Conservation (phyloP, 1,140 invertebrate species). For the Nixonia krombeini region DNA sequence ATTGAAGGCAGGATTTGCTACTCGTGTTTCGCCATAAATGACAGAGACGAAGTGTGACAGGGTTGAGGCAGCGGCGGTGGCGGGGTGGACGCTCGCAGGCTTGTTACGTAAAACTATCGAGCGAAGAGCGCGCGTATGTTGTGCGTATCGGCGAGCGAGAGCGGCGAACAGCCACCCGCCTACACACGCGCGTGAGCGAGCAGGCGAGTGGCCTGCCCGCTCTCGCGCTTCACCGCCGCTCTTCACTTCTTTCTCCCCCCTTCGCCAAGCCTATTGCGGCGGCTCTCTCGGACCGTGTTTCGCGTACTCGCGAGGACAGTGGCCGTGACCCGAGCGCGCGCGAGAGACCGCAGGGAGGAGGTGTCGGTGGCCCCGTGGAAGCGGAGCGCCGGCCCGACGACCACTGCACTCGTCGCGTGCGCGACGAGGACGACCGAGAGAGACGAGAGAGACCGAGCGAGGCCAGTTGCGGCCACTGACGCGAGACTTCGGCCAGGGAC, state of each 20-base stretch:
- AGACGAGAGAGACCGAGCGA: too few relatives aligned
- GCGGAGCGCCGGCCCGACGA: neutral
- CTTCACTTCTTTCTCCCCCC: neutral
- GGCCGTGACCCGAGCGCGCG: conserved; percentile 65
- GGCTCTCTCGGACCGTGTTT: conserved; percentile 23
- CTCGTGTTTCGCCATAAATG: conserved; percentile 10
- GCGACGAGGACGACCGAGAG: too few relatives aligned
- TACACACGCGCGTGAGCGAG: neutral
- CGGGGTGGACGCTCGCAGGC: conserved; percentile 11
- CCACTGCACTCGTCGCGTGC: neutral
- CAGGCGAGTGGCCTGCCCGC: too few relatives aligned
- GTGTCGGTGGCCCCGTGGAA: conserved; percentile 61
- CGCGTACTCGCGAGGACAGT: conserved; percentile 61
- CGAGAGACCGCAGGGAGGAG: conserved; percentile 51
- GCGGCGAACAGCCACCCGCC: conserved; percentile 6
- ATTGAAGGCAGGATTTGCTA: too few relatives aligned
- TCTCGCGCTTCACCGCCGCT: too few relatives aligned
- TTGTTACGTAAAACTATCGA: conserved; percentile 43
- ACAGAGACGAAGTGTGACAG: conserved; percentile 8
- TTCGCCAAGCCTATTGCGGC: too few relatives aligned
- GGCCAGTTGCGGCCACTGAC: too few relatives aligned
- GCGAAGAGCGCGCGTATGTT: conserved; percentile 15
- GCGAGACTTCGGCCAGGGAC: too few relatives aligned
- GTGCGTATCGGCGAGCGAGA: conserved; percentile 5
- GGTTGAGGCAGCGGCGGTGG: neutral